Conservation (phyloP, 2,797 vertebrate genomes). For the Echeneis naucrates region DNA sequence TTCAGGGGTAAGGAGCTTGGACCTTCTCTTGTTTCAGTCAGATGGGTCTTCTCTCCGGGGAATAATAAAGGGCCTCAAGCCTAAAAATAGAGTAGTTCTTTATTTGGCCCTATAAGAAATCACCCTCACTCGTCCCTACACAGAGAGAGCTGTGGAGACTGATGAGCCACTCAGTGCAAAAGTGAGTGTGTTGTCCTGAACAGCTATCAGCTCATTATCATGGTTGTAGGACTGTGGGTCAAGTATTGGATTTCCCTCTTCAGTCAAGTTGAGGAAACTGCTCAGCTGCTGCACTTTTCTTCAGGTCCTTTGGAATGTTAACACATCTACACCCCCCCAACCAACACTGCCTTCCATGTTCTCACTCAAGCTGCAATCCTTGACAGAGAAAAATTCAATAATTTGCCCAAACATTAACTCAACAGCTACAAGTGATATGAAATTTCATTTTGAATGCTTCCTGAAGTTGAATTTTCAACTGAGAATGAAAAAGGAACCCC, state of each 20-base stretch:
- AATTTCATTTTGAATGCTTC: no score
- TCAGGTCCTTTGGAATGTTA: background rate
- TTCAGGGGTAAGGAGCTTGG: background rate
- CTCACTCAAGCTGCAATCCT: background rate
- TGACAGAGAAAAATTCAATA: no score
- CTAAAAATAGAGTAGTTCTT: constrained; percentile 44
- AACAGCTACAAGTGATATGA: no score
- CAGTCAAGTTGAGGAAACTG: background rate
- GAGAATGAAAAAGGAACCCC: no score
- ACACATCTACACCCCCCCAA: background rate
- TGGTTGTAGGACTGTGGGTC: background rate
- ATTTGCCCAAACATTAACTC: no score
- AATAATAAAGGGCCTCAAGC: background rate
- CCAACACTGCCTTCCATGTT: background rate
- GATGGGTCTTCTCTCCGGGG: constrained; percentile 4
- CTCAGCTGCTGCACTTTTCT: background rate
- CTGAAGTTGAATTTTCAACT: no score
- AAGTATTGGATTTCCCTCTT: background rate
- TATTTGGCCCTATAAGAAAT: constrained; percentile 22
- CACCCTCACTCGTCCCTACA: background rate
- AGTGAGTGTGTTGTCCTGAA: background rate
- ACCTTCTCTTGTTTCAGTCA: constrained; percentile 39
- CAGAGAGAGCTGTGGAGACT: background rate
- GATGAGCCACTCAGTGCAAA: background rate
- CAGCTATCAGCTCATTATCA: background rate